A percentile compares a stretch with the other conserved stretches of the same genome.
Evolutionary conservation across 2,113 vertebrate genomes (phyloP).

Genomic region (Varanus salvator): DNA sequence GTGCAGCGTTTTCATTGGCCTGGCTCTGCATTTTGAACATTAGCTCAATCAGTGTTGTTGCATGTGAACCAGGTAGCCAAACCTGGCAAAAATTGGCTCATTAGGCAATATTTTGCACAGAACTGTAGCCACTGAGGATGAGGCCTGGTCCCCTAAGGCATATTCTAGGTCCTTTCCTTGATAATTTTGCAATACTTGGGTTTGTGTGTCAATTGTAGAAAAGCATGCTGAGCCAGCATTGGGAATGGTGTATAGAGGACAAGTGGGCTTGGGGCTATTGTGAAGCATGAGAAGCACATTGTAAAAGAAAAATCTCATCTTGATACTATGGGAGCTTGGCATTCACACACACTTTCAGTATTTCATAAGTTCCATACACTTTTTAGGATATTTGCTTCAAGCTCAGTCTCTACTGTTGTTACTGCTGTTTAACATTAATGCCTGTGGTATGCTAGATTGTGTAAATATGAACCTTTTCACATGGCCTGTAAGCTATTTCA

Average conservation of each 20-base stretch:
- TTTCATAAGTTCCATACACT: not conserved
- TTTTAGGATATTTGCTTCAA: not conserved
- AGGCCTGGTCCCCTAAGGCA: not conserved
- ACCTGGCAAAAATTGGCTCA: not conserved
- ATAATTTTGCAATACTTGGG: not conserved
- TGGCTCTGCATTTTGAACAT: not conserved
- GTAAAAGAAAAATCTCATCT: not conserved
- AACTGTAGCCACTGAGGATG: not conserved
- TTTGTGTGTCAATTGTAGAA: not conserved
- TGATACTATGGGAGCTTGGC: not conserved
- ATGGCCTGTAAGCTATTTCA: not conserved
- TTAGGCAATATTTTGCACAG: not conserved
- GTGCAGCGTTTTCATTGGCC: not conserved
- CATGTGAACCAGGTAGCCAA: not conserved
- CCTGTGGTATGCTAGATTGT: not conserved
- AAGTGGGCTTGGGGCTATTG: not conserved
- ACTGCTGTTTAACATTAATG: not conserved
- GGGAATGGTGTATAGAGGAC: not conserved
- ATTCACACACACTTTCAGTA: not conserved
- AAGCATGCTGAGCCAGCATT: not conserved
- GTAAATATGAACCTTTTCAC: not conserved
- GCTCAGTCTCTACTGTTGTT: not conserved
- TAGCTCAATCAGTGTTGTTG: not conserved
- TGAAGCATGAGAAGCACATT: not conserved
- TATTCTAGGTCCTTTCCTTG: not conserved